Evolutionary conservation across 2,113 vertebrate genomes (phyloP), one percentile per base, ranked within the genome.

Genomic region (Alouatta palliata): DNA sequence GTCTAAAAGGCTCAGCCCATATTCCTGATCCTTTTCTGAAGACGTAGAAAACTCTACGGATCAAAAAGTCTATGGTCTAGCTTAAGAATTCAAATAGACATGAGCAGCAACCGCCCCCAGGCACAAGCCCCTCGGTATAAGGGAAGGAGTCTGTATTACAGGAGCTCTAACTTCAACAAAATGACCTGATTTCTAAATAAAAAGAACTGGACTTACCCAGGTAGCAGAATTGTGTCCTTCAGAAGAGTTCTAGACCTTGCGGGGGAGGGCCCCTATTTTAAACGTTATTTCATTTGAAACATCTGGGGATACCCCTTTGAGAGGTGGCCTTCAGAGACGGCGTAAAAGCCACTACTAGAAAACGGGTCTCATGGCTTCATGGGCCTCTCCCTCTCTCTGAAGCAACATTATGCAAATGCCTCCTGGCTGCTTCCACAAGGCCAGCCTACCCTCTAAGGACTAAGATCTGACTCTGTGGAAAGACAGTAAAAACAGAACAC

Each of bases 291-390:
- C 30, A 54, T 37, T 71, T 87, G 23, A 64, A 87, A 37, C 75
- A 37, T 30, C 76, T 37, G 37, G 23, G 30, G 10, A 66, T 21
- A 17, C 43, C 21, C 23, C 52, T 71, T 40, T 52, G 0, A 14
- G n/a, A 27, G 66, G 25, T 6, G 49, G 43, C 75, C 52, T 81
- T 61, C 75, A 9, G 76, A 54, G 66, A 54, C 30, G 1, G 37
- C 0, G 43, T 27, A 45, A 75, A 87, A 73, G 14, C 47, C 93
- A 14, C 66, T 35, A 23, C 11, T 25, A 37, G 52, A 16, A 90
- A 4, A 2, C 13, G 1, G 30, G n/a, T 1, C 37, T 45, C 30
- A 0, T 1, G 0, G 23, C 3, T 40, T 19, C 4, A 2, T 1
- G 20, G 11, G 66, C 27, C 8, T 27, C 43, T 43, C 49, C 27